These are phyloP conservation scores for Dendrolimus punctatus DNA, from an alignment of 1,140 invertebrate genomes.

Conservation along the genomic window DNA sequence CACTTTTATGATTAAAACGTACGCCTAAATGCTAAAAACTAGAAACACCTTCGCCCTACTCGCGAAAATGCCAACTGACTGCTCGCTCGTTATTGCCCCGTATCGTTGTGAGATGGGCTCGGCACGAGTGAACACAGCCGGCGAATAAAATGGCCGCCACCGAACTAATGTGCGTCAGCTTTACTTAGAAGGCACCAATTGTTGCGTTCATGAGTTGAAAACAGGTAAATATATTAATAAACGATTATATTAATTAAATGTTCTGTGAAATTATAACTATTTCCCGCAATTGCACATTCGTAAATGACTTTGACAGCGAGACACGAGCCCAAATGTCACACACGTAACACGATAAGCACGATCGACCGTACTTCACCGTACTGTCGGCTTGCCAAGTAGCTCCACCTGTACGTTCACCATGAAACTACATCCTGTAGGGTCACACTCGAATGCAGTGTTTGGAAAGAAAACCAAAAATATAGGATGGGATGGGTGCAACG, in stretches of 20 bases:
- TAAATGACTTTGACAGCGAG: conserved; percentile 46
- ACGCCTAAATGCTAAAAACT: conserved; percentile 63
- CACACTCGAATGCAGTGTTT: conserved; percentile 26
- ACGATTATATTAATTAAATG: conserved; percentile 19
- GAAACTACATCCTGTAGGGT: conserved; percentile 59
- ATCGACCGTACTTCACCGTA: conserved; percentile 40
- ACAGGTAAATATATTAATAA: conserved; percentile 13
- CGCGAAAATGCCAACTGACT: conserved; percentile 70
- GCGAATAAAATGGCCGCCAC: conserved; percentile 71
- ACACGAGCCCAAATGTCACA: conserved; percentile 49
- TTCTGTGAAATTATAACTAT: conserved; percentile 30
- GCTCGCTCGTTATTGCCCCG: conserved; percentile 56
- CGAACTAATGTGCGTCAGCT: conserved; percentile 42
- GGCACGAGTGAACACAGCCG: conserved; percentile 67
- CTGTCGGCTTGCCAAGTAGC: conserved; percentile 36
- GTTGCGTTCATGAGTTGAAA: conserved; percentile 7
- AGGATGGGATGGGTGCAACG: conserved; percentile 57
- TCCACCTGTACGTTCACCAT: conserved; percentile 56
- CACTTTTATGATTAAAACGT: conserved; percentile 59
- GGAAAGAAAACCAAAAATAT: conserved; percentile 47
- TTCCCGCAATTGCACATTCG: conserved; percentile 36
- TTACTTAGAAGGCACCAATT: conserved; percentile 46
- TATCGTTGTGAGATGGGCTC: conserved; percentile 63
- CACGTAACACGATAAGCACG: conserved; percentile 17
- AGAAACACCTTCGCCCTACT: conserved; percentile 62